Evolutionary conservation across 2,797 vertebrate species (phyloP).

Genomic region (Pterois miles): DNA sequence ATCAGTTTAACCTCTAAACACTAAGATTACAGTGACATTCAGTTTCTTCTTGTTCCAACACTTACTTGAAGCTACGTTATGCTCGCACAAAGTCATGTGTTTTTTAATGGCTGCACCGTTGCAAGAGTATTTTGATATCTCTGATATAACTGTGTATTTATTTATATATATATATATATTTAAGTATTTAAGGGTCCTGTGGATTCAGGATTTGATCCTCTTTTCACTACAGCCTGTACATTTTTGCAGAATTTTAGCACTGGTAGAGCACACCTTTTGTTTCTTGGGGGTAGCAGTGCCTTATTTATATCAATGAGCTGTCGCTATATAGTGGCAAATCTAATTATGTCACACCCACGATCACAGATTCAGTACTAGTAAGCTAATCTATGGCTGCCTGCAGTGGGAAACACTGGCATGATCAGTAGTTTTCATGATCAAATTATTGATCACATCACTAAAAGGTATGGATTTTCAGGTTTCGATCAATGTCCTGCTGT

Average conservation of each 20-base stretch:
- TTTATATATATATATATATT: no score
- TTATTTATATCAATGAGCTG: background rate
- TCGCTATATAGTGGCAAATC: background rate
- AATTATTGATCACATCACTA: constrained; percentile 10
- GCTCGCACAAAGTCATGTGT: background rate
- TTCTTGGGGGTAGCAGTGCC: background rate
- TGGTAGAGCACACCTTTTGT: background rate
- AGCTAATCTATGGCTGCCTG: background rate
- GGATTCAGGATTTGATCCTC: constrained; percentile 4
- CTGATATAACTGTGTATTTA: background rate
- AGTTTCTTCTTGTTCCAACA: background rate
- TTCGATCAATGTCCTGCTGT: background rate
- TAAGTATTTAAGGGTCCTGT: no score
- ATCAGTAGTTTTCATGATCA: background rate
- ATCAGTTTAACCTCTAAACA: background rate
- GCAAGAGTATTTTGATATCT: background rate
- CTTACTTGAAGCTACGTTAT: background rate
- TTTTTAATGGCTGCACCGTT: background rate
- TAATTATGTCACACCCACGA: background rate
- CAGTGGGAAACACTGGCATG: background rate
- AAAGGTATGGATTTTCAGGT: constrained; percentile 2
- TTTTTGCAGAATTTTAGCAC: background rate
- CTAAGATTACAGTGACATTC: background rate
- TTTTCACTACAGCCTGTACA: background rate
- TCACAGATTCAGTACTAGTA: background rate